phyloP scores from a whole-genome alignment of 2,888 invertebrate species.

The Chrysotoxum bicinctum region DNA sequence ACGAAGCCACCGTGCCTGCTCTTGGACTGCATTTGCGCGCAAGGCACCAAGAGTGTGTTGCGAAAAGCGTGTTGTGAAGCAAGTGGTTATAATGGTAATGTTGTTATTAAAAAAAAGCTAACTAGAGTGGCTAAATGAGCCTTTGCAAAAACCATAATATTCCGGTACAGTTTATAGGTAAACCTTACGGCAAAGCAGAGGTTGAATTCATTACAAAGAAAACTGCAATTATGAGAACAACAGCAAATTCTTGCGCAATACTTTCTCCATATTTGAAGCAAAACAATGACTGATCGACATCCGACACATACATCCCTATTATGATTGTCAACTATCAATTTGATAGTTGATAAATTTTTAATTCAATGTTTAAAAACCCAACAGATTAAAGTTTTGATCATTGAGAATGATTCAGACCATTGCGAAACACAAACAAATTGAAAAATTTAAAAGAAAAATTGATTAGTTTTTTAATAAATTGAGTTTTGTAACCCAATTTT shows the following conservation, averaged over 20 bases:
- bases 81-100: slow-evolving; percentile 56
- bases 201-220: slow-evolving; percentile 39
- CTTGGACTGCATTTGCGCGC: slow-evolving; percentile 69
- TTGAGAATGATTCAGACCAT: too few relatives aligned
- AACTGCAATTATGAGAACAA: slow-evolving; percentile 24
- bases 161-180: slow-evolving; percentile 31
- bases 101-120: slow-evolving; percentile 4
- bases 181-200: slow-evolving; percentile 25
- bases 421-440: too few relatives aligned
- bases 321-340: too few relatives aligned
- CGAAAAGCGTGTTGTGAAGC: slow-evolving; percentile 63
- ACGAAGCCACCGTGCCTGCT: slow-evolving; percentile 34
- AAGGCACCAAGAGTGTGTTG: slow-evolving; percentile 42
- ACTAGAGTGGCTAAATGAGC: neutral
- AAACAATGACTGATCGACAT: slow-evolving; percentile 42
- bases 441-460: too few relatives aligned
- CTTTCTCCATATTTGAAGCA: slow-evolving; percentile 57
- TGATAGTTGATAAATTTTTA: too few relatives aligned
- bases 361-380: too few relatives aligned
- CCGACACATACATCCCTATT: too few relatives aligned
- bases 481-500: too few relatives aligned
- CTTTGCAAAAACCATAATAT: slow-evolving; percentile 51
- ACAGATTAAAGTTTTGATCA: too few relatives aligned
- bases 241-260: slow-evolving; percentile 55
- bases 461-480: too few relatives aligned